Evolutionary conservation across 2,113 vertebrate species (phyloP).

Genomic region (Rhinichthys klamathensis): DNA sequence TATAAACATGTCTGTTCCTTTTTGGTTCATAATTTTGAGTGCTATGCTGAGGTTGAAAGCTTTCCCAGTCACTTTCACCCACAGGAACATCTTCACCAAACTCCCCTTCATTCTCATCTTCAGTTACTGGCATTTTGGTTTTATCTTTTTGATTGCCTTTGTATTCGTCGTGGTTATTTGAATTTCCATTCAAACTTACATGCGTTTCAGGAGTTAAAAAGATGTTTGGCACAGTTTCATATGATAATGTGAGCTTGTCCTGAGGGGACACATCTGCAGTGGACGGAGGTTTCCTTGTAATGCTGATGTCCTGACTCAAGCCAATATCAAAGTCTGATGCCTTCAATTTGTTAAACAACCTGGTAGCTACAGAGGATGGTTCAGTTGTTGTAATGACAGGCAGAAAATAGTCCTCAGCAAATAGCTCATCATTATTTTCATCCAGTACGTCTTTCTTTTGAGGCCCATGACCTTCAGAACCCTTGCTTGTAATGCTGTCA

Average conservation of each 20-base stretch:
- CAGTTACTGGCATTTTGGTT: not conserved
- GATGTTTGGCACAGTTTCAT: rapidly evolving
- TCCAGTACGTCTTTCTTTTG: conserved; percentile 4
- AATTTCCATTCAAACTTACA: not conserved
- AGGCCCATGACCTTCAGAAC: not conserved
- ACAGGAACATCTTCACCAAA: conserved; percentile 43
- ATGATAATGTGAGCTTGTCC: conserved; percentile 29
- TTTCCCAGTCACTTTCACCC: conserved; percentile 43
- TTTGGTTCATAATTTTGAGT: not conserved
- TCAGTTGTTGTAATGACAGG: conserved; percentile 60
- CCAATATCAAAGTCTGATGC: conserved; percentile 5
- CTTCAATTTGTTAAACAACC: conserved; percentile 43
- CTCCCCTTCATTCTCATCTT: too few relatives aligned
- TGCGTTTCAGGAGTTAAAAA: not conserved
- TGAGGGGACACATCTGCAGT: conserved; percentile 42
- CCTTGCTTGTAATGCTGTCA: not conserved
- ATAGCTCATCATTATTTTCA: conserved; percentile 43
- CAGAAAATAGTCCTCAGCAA: conserved; percentile 64
- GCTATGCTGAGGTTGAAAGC: conserved; percentile 16
- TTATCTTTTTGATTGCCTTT: not conserved
- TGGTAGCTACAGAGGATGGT: conserved; percentile 44
- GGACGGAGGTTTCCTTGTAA: conserved; percentile 26
- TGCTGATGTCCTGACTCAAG: conserved; percentile 46
- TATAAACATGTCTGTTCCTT: not conserved
- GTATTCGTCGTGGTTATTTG: not conserved